Conservation (phyloP, 2,888 invertebrate genomes). For the Andrena praecox region DNA sequence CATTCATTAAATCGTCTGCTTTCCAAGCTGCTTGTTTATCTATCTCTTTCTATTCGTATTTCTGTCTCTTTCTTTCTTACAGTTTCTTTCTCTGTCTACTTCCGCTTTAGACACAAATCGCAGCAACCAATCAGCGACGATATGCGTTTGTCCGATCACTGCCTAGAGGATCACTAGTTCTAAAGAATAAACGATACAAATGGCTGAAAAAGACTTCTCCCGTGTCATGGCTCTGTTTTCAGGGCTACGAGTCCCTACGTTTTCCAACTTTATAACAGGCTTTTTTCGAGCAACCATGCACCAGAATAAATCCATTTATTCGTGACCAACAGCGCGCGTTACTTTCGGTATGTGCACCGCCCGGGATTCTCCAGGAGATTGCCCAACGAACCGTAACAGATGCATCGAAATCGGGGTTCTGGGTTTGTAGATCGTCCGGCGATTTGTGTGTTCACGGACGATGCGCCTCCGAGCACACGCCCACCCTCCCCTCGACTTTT, state of each 20-base stretch:
- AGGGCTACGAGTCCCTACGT: background rate
- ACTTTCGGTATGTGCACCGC: slow-evolving; percentile 1
- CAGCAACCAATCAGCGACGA: too few species aligned
- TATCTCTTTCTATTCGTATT: too few species aligned
- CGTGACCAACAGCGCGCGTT: background rate
- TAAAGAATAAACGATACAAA: background rate
- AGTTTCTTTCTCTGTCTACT: too few species aligned
- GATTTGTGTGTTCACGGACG: slow-evolving; percentile 13
- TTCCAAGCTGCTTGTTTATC: too few species aligned
- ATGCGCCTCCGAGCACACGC: background rate
- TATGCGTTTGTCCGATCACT: too few species aligned
- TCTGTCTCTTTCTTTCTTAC: too few species aligned
- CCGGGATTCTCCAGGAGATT: slow-evolving; percentile 26
- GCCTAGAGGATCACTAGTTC: too few species aligned
- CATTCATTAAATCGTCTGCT: too few species aligned
- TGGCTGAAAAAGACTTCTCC: background rate
- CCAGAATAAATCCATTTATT: background rate
- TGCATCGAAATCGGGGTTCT: background rate
- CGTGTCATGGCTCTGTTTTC: background rate
- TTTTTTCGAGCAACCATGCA: background rate
- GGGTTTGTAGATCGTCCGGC: slow-evolving; percentile 1
- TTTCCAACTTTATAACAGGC: too few species aligned
- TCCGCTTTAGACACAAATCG: too few species aligned
- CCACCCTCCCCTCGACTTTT: slow-evolving; percentile 16
- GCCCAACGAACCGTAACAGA: slow-evolving; percentile 39